Base-by-base conservation (phyloP, 2,113 vertebrate species). In the Nerophis lumbriciformis region DNA sequence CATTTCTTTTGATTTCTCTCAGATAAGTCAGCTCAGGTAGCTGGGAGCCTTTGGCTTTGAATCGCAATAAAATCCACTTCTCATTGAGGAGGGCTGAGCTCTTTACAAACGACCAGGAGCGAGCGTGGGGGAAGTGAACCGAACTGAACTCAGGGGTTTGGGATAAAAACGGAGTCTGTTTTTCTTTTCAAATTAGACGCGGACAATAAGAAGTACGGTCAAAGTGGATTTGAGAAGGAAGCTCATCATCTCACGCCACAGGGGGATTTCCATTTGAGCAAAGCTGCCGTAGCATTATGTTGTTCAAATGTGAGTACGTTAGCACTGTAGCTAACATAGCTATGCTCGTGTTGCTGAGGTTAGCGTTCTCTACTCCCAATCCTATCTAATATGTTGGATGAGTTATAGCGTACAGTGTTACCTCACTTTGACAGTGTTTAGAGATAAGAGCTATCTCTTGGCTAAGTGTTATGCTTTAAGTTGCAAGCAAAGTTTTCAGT, bases 201-300 rank as follows among this genome's bases (percentile, higher is more conserved):
- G 19, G 21, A 57, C 35, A 48, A 44, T 52, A 64, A 44, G 63
- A 70, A 64, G 42, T 49, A 50, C 53, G 13, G 11, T 21, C 16
- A 48, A 63, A 28, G 35, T 12, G 38, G 0, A 10, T 19, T 15
- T 54, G 4, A 65, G 61, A 16, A 65, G 15, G 62, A 70, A 76
- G 65, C 47, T 38, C 54, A 67, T 64, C 35, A 65, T 71, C 50
- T 59, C 53, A 16, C 8, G 37, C n/a, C 13, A 49, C 19, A 66
- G 64, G 35, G 60, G 59, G 48, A 58, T 54, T 65, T 28, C 28
- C 28, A 28, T 28, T 28, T 28, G 4, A 28, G 28, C 28, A 28
- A 28, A 28, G 1, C 28, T 28, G 28, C 28, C 2, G 4, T 28
- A 28, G 28, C 28, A 28, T 28, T 28, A 19, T 19, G 19, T 28